Base-by-base conservation (phyloP, 2,888 invertebrate species). In the Trachelus iudaicus region DNA sequence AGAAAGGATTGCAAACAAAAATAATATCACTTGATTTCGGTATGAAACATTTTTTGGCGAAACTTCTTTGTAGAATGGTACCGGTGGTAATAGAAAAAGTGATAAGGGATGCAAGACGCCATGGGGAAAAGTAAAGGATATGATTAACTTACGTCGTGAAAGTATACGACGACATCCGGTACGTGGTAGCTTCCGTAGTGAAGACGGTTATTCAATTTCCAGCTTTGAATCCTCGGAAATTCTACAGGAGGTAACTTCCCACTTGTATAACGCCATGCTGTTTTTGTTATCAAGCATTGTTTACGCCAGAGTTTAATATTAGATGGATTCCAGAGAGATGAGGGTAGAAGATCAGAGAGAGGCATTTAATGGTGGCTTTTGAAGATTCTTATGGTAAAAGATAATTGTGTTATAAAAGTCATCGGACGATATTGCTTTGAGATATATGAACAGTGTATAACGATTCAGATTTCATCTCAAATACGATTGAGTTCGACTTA, bases 61-160 rank as follows among this genome's bases (percentile, higher is more conserved):
- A 73, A 34, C 11, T n/a, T 35, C 69, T 73, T 77, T 77, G 73
- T 76, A 82, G 82, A 82, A 81, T 33, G 76, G 80, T 35, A 35
- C 73, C 75, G 80, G 34, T 81, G 81, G 33, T 81, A 79, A 73
- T 77, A 81, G 81, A 75, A 81, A 75, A 1, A 92, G 93, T 3
- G 93, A 93, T 85, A 94, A 94, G 82, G 91, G 92, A 23, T 93
- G 93, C 89, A 95, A 94, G 88, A 95, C 94, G n/a, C 94, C 96
- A 0, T 96, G 96, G 96, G 94, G 95, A 1, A 95, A 95, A 91
- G 95, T 96, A 92, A 94, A 95, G 81, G 95, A 95, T 86, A 96
- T 96, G 79, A 95, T 96, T 81, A 95, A 95, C 87, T 95, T 95
- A 0, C 93, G 94, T 76, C 93, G 94, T 81, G 95, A 95, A 82